Conservation (phyloP, 2,113 vertebrate genomes). For the Nothocercus julius region DNA sequence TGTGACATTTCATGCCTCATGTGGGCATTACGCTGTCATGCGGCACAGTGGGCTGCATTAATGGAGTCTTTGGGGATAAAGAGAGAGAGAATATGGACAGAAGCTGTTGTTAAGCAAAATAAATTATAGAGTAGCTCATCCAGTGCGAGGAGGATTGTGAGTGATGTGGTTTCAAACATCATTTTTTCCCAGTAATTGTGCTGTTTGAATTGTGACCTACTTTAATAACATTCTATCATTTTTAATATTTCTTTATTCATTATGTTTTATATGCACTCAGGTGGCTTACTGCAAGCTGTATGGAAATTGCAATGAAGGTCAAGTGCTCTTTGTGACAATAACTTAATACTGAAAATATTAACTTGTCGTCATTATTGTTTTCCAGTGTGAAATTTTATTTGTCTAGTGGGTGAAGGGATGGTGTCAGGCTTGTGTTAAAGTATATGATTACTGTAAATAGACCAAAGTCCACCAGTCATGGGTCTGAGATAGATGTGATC, state of each 20-base stretch:
- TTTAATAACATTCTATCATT: slow-evolving; percentile 50
- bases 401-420: slow-evolving; percentile 36
- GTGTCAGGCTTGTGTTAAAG: not conserved
- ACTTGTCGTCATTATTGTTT: slow-evolving; percentile 57
- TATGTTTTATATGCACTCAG: slow-evolving; percentile 46
- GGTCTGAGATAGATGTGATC: not conserved
- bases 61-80: slow-evolving; percentile 52
- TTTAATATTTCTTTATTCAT: slow-evolving; percentile 67
- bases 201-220: slow-evolving; percentile 61
- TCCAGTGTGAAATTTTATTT: slow-evolving; percentile 42
- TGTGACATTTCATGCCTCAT: slow-evolving; percentile 58
- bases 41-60: slow-evolving; percentile 41
- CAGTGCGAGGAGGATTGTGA: not conserved
- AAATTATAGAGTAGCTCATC: slow-evolving; percentile 54
- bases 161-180: slow-evolving; percentile 9
- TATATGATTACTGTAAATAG: slow-evolving; percentile 39
- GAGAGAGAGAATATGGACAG: slow-evolving; percentile 39
- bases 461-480: not conserved
- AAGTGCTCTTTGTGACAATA: slow-evolving; percentile 50
- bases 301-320: slow-evolving; percentile 61
- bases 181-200: slow-evolving; percentile 53
- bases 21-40: slow-evolving; percentile 54
- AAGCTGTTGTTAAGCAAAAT: slow-evolving; percentile 67
- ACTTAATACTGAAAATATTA: slow-evolving; percentile 56
- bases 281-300: slow-evolving; percentile 52